A percentile compares a stretch with the other conserved stretches of the same genome.
Evolutionary conservation across 2,888 invertebrate genomes (phyloP).

Genomic region (Leptopilina syphax): DNA sequence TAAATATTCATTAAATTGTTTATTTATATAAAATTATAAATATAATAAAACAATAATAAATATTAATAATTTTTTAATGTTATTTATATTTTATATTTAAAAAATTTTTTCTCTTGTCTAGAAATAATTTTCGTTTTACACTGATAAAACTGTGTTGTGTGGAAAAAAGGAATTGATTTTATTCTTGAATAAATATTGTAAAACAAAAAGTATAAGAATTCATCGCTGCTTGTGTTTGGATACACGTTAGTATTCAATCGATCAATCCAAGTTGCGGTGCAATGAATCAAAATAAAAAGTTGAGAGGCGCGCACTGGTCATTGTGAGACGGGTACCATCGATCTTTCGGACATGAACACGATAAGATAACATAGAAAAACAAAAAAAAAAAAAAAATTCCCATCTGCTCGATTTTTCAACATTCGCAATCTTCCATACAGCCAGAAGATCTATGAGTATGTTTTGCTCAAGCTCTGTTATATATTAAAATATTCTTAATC

Average conservation of each 20-base stretch:
- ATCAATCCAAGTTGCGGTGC: constrained; percentile 23
- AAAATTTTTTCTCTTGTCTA: too few relatives aligned
- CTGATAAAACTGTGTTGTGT: too few relatives aligned
- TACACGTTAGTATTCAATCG: constrained; percentile 8
- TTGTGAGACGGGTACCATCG: constrained; percentile 41
- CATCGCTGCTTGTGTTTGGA: background rate
- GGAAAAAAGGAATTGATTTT: too few relatives aligned
- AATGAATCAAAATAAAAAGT: constrained; percentile 36
- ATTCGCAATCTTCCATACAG: background rate
- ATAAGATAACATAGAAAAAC: constrained; percentile 31
- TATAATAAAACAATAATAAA: too few relatives aligned
- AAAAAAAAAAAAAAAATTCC: constrained; percentile 22
- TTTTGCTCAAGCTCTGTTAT: background rate
- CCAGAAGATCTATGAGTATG: background rate
- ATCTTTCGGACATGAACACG: constrained; percentile 41
- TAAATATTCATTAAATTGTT: too few relatives aligned
- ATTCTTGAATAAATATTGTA: background rate
- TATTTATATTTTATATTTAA: too few relatives aligned
- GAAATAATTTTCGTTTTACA: too few relatives aligned
- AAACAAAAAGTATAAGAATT: background rate
- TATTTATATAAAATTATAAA: too few relatives aligned
- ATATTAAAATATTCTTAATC: background rate
- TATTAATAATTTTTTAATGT: too few relatives aligned
- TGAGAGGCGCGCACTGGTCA: constrained; percentile 22
- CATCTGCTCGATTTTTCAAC: constrained; percentile 29